Evolutionary conservation across 2,797 vertebrate species (phyloP).

Genomic region (Enteromius paludinosus): DNA sequence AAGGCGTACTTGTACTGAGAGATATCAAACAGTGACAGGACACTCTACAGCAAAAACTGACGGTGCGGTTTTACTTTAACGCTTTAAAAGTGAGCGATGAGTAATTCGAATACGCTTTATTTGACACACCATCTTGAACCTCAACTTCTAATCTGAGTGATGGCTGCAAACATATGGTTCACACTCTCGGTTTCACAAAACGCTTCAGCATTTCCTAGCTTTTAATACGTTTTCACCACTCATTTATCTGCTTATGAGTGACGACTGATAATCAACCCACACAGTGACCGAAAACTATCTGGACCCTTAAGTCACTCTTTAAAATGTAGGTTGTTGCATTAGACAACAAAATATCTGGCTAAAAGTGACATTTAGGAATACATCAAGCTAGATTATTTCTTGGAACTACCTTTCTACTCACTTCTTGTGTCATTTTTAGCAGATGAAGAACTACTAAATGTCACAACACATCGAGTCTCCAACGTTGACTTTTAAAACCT

Average conservation of each 20-base stretch:
- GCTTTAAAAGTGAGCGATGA: constrained; percentile 8
- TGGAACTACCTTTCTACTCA: not conserved
- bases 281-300: not conserved
- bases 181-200: constrained; percentile 9
- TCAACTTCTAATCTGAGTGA: constrained; percentile 15
- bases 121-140: not conserved
- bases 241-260: not conserved
- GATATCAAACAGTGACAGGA: constrained; percentile 10
- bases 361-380: not conserved
- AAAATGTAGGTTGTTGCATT: not conserved
- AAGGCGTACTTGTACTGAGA: not conserved
- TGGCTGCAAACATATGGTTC: constrained; percentile 4
- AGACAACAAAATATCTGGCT: not conserved
- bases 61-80: not conserved
- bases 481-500: not conserved
- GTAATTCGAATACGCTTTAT: not conserved
- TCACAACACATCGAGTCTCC: not conserved
- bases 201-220: not conserved
- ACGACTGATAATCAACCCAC: not conserved
- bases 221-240: not conserved
- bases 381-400: not conserved
- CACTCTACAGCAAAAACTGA: not conserved
- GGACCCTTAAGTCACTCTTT: not conserved
- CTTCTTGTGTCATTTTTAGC: not conserved
- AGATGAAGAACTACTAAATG: not conserved